These are phyloP conservation scores for Phacellophora camtschatica DNA, from an alignment of 30 jellyfish, hydroid and myxozoan genomes.

Conservation along the genomic window DNA sequence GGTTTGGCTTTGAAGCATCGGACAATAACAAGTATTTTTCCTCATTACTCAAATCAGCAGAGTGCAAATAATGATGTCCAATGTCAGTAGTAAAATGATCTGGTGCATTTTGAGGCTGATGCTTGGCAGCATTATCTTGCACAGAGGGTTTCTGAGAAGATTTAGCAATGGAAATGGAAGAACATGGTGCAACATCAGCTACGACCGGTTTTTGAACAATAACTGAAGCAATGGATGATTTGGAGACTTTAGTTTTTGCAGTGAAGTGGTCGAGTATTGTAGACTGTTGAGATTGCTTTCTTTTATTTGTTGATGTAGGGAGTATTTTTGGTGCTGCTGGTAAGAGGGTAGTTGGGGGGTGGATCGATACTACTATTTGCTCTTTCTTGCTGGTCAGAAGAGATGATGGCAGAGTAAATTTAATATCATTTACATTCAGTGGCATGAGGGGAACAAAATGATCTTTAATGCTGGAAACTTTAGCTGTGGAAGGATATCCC, in stretches of 20 bases:
- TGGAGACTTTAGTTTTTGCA: background rate
- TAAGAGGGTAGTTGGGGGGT: background rate
- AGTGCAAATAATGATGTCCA: background rate
- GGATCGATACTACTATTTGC: background rate
- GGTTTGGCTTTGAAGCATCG: background rate
- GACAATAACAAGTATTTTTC: background rate
- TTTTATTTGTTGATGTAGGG: background rate
- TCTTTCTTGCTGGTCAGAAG: background rate
- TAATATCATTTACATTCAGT: no score
- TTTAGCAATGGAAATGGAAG: background rate
- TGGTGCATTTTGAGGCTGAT: background rate
- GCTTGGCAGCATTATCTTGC: background rate
- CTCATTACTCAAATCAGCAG: background rate
- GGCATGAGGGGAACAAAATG: conserved; percentile 26
- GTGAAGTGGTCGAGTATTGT: background rate
- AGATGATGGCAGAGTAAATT: no score
- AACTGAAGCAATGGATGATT: background rate
- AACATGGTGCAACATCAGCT: background rate
- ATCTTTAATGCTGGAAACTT: background rate
- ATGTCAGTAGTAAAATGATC: background rate
- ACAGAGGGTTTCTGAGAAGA: background rate
- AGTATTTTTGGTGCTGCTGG: background rate
- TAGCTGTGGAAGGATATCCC: background rate
- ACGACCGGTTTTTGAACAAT: background rate
- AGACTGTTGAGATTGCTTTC: background rate